Conservation (phyloP, 2,113 vertebrate genomes). For the human region DNA sequence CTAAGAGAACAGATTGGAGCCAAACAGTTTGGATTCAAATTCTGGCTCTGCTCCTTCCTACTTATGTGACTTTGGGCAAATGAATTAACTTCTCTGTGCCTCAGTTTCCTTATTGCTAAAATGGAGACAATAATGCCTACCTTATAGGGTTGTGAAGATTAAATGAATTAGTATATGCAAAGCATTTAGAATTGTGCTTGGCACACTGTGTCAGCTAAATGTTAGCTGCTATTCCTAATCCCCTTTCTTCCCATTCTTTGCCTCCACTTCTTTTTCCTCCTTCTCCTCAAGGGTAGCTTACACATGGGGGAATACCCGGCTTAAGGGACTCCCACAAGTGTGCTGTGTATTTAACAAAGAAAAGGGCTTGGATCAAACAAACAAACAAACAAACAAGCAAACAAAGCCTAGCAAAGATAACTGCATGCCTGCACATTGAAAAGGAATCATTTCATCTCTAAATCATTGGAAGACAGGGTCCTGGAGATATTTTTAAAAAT, state of each 20-base stretch:
- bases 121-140: background rate
- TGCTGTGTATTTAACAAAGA: slow-evolving; percentile 4
- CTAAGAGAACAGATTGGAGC: background rate
- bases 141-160: background rate
- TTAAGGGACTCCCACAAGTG: background rate
- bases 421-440: background rate
- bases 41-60: background rate
- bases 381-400: background rate
- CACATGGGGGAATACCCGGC: background rate
- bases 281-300: background rate
- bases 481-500: background rate
- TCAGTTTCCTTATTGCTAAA: slow-evolving; percentile 29
- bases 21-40: background rate
- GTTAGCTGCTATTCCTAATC: background rate
- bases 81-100: background rate
- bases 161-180: background rate
- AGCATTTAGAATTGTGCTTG: background rate
- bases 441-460: background rate
- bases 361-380: background rate
- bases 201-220: background rate
- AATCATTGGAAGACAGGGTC: background rate
- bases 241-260: background rate
- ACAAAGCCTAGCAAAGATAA: background rate
- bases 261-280: background rate
- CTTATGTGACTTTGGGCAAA: background rate